Base-by-base conservation (phyloP, 2,888 invertebrate genomes). In the Andrena hattorfiana region DNA sequence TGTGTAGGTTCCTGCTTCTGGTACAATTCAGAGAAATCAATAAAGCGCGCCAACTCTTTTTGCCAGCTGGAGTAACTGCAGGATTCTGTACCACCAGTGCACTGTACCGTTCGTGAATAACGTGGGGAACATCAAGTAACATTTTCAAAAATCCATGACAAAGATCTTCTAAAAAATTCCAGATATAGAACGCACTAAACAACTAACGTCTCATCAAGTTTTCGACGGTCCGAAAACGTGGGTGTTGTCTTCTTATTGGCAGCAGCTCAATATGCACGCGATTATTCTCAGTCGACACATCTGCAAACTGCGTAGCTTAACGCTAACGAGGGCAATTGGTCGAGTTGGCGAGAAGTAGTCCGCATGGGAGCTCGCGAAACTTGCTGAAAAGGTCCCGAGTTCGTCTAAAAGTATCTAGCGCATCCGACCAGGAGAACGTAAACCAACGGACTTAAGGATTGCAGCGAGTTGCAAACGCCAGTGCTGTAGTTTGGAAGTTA, bases 401-500 rank as follows among this genome's bases (percentile, higher is more conserved):
- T 35, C 20, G 68, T 32, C 23, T 35, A 20, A 78, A 75, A 83
- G 67, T 74, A 67, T 77, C 49, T 48, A 13, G 35, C 26, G 54
- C 30, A 62, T 54, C 13, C 69, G 66, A 49, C 60, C 72, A 35
- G 75, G 48, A 26, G 32, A 80, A 81, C 76, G 26, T 49, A 49
- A 67, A 81, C 56, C 64, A 30, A 62, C 72, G 72, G 63, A 86
- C 81, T 85, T 72, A 79, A 77, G 80, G 77, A 84, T 84, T 64
- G 62, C 66, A 63, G 59, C 35, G 60, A 70, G 74, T 84, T 77
- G 56, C 70, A 56, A 82, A 84, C 86, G 86, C 87, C 77, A 78
- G 83, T 85, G 83, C 74, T 78, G 86, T 88, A 89, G 79, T 89
- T 89, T 75, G 83, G 49, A 87, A 89, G 83, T 86, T 83, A 82